phyloP scores from a whole-genome alignment of 1,140 invertebrate species.

The Saxidomus purpurata region DNA sequence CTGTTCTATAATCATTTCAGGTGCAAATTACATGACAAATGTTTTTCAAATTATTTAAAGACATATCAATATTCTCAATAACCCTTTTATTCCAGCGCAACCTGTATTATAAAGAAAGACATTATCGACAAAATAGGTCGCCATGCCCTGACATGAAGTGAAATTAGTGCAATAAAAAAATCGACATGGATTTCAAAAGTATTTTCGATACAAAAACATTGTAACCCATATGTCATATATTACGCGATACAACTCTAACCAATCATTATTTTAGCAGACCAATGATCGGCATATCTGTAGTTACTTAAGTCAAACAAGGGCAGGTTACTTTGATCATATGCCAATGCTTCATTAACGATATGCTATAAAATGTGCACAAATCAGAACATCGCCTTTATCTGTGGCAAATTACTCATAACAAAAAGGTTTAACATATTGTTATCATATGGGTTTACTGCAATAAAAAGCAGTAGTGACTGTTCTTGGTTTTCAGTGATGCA shows the following conservation, averaged over 20 bases:
- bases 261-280: not conserved
- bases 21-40: too few relatives aligned
- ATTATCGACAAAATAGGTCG: not conserved
- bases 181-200: not conserved
- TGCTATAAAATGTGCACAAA: not conserved
- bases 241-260: not conserved
- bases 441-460: slow-evolving; percentile 30
- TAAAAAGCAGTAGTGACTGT: not conserved
- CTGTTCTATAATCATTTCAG: too few relatives aligned
- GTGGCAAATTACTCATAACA: slow-evolving; percentile 36
- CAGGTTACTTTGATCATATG: slow-evolving; percentile 25
- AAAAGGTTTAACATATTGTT: slow-evolving; percentile 35
- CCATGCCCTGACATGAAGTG: not conserved
- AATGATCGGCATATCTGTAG: not conserved
- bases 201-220: not conserved
- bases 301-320: slow-evolving; percentile 20
- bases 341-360: slow-evolving; percentile 45
- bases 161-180: not conserved
- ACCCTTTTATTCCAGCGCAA: not conserved
- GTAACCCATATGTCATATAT: not conserved
- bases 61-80: not conserved
- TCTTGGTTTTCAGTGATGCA: not conserved
- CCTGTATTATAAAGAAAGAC: not conserved
- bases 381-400: slow-evolving; percentile 40
- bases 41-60: not conserved